Base-by-base conservation (phyloP, 2,797 vertebrate species). In the Spheniscus humboldti region DNA sequence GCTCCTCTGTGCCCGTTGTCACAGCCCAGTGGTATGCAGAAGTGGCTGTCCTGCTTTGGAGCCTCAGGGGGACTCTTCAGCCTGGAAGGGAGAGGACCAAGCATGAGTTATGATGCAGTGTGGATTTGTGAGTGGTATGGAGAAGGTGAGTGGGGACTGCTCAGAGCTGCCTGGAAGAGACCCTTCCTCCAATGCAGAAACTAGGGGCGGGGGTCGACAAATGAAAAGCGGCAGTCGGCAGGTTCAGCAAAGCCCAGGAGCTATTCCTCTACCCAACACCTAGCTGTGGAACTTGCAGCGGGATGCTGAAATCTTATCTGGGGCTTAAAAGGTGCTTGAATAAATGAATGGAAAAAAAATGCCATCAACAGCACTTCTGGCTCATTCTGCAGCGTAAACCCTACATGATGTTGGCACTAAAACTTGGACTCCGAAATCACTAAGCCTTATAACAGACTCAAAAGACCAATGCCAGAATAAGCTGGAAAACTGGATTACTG, bases 241-340 rank as follows among this genome's bases (percentile, higher is more conserved):
- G 25, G 11, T 57, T 90, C 43, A 62, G 74, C 45, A 86, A 78
- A 73, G 30, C 17, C 33, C 8, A 14, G 50, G 25, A 78, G 48
- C 30, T 50, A 37, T 28, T 78, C 17, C 48, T 67, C 24, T 80
- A 37, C 28, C 31, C 41, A 63, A 13, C 17, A 43, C 9, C 16
- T 9, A 19, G 22, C 35, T 69, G 6, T 35, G 31, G 35, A 80
- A 60, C 52, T 64, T 90, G 50, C 56, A 91, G 79, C 35, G 88
- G 43, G 72, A 67, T 0, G 0, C 24, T 33, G 43, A 82, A 94
- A 85, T 20, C 35, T 64, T 67, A 24, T 20, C 64, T 27, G 50
- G 41, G 67, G 11, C 52, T 79, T 74, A 37, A 92, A 83, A 96
- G 35, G 47, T 83, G 18, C 56, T 92, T 90, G 30, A 78, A 90